Percentiles rank a stretch among this genome's conserved stretches.
Evolutionary conservation across 2,888 invertebrate genomes (phyloP).

Genomic region (Mactromeris polynyma): DNA sequence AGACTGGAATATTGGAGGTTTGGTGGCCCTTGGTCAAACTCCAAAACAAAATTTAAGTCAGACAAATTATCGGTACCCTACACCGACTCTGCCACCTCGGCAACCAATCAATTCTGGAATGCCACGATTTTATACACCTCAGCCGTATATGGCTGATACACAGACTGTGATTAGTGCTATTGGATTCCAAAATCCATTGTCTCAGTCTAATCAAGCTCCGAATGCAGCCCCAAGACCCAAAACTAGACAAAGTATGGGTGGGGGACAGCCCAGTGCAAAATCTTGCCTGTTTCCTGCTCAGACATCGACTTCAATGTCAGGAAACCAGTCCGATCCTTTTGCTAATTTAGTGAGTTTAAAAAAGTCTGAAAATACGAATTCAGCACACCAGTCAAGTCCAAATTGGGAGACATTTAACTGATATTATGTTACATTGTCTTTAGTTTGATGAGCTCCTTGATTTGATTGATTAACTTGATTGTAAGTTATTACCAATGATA

Average conservation of each 20-base stretch:
- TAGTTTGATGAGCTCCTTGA: background rate
- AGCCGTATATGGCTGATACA: conserved; percentile 34
- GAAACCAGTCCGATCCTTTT: conserved; percentile 63
- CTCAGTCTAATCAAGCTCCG: conserved; percentile 21
- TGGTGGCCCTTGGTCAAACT: conserved; percentile 54
- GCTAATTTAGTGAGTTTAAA: conserved; percentile 59
- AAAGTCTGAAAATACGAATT: conserved; percentile 22
- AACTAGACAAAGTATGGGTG: background rate
- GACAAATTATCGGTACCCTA: conserved; percentile 19
- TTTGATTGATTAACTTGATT: background rate
- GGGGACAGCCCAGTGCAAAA: background rate
- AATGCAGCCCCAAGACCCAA: conserved; percentile 46
- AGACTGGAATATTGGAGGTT: conserved; percentile 73
- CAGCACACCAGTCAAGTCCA: conserved; percentile 32
- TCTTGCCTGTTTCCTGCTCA: conserved; percentile 3
- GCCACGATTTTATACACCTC: conserved; percentile 43
- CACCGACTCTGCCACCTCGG: conserved; percentile 40
- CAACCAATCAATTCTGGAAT: conserved; percentile 37
- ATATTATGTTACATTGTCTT: background rate
- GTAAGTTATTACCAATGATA: background rate
- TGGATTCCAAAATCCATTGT: conserved; percentile 46
- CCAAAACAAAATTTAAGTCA: conserved; percentile 30
- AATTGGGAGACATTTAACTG: conserved; percentile 73
- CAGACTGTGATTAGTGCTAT: conserved; percentile 28
- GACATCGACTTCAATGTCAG: background rate